These are phyloP conservation scores for Sebastes matsubarae DNA, from an alignment of 2,797 vertebrate species.

Conservation along the genomic window DNA sequence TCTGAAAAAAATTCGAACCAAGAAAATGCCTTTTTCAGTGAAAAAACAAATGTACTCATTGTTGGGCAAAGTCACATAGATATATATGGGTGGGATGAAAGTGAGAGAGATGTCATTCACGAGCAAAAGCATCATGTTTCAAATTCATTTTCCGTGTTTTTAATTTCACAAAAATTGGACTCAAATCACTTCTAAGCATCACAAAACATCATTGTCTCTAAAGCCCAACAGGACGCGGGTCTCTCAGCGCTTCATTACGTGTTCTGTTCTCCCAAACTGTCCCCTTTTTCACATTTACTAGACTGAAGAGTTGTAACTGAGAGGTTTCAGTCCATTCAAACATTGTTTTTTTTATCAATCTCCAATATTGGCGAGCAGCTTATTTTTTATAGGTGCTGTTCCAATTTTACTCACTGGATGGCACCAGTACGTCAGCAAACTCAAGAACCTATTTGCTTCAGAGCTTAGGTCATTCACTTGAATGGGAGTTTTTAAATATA, in stretches of 20 bases:
- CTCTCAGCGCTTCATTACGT: conserved; percentile 32
- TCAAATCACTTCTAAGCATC: conserved; percentile 40
- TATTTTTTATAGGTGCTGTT: conserved; percentile 37
- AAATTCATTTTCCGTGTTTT: conserved; percentile 39
- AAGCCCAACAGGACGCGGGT: conserved; percentile 42
- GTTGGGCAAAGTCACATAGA: conserved; percentile 82
- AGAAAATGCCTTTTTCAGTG: conserved; percentile 90
- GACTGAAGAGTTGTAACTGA: conserved; percentile 8
- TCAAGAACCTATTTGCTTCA: conserved; percentile 25
- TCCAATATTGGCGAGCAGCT: conserved; percentile 32
- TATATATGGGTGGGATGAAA: conserved; percentile 75
- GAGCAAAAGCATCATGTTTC: conserved; percentile 58
- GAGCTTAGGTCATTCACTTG: conserved; percentile 42
- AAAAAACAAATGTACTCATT: conserved; percentile 79
- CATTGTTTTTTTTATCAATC: conserved; percentile 15
- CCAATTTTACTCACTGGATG: conserved; percentile 59
- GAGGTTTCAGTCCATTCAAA: conserved; percentile 44
- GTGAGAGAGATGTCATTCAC: conserved; percentile 70
- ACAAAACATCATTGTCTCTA: conserved; percentile 37
- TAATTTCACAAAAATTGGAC: conserved; percentile 55
- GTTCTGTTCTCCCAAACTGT: conserved; percentile 29
- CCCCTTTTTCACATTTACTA: not conserved
- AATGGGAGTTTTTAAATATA: conserved; percentile 57
- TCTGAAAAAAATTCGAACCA: conserved; percentile 83
- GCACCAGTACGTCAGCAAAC: conserved; percentile 49